A percentile compares a stretch with the other conserved stretches of the same genome.
These are phyloP conservation scores for Tinea semifulvella DNA, from an alignment of 2,888 invertebrate species.

Conservation along the genomic window DNA sequence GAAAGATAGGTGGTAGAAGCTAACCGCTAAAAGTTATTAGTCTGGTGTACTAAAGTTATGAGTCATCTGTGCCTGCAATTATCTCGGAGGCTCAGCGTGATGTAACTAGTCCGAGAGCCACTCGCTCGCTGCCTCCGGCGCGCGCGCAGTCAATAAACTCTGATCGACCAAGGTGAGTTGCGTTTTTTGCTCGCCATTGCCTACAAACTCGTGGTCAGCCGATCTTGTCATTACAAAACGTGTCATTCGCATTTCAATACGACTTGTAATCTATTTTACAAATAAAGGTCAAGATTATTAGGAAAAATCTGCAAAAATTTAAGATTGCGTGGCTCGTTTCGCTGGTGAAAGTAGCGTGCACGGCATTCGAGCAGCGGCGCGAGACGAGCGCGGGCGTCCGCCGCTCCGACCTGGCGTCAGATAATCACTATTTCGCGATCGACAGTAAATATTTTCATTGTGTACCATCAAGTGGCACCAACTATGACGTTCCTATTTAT, in stretches of 20 bases:
- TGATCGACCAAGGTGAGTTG: slow-evolving; percentile 50
- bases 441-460: slow-evolving; percentile 2
- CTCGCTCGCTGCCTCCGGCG: slow-evolving; percentile 27
- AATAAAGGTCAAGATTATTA: slow-evolving; percentile 4
- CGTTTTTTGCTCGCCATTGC: slow-evolving; percentile 32
- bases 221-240: background rate
- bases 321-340: slow-evolving; percentile 33
- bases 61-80: slow-evolving; percentile 8
- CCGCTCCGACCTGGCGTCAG: slow-evolving; percentile 49
- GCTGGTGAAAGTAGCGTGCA: slow-evolving; percentile 60
- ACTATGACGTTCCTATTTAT: slow-evolving; percentile 6
- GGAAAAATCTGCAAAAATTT: background rate
- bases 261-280: background rate
- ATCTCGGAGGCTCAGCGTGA: background rate
- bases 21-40: background rate
- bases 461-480: background rate
- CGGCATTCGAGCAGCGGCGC: slow-evolving; percentile 55
- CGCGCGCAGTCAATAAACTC: slow-evolving; percentile 64
- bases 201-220: background rate
- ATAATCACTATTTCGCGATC: background rate
- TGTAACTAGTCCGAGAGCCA: slow-evolving; percentile 1
- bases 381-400: slow-evolving; percentile 54
- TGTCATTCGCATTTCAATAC: background rate
- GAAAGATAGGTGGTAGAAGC: slow-evolving; percentile 1
- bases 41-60: too few relatives aligned